These are phyloP conservation scores for Sorex maritimensis DNA, from an alignment of 2,797 vertebrate genomes.

Conservation along the genomic window DNA sequence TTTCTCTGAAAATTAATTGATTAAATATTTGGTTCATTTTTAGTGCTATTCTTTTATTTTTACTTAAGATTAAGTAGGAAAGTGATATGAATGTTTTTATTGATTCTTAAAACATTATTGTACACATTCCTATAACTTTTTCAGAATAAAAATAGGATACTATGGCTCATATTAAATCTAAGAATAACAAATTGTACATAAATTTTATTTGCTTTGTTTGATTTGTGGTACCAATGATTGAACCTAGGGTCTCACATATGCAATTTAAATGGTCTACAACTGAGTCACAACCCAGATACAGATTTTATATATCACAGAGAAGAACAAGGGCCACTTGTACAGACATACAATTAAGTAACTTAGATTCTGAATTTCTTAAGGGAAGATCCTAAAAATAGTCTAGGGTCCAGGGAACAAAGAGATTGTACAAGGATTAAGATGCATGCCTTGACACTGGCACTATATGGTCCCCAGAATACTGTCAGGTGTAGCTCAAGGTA, in stretches of 20 bases:
- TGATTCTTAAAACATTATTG: conserved; percentile 42
- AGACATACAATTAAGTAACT: conserved; percentile 37
- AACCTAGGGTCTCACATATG: no score
- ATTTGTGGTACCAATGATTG: no score
- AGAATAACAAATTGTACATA: conserved; percentile 48
- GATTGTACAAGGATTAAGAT: no score
- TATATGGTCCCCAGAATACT: no score
- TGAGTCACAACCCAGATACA: not conserved
- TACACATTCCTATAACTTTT: conserved; percentile 26
- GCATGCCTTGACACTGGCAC: no score
- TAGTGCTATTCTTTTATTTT: conserved; percentile 1
- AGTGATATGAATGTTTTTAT: conserved; percentile 27
- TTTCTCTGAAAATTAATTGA: conserved; percentile 50
- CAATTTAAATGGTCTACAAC: no score
- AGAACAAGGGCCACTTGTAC: conserved; percentile 13
- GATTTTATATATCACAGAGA: conserved; percentile 21
- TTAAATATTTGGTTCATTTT: conserved; percentile 50
- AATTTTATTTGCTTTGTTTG: no score
- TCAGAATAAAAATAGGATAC: not conserved
- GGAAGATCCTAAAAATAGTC: not conserved
- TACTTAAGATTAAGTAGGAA: conserved; percentile 28
- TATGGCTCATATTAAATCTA: conserved; percentile 48
- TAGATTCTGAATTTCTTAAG: conserved; percentile 27
- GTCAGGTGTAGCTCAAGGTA: no score
- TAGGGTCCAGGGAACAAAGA: not conserved